Conservation (phyloP, 2,888 invertebrate genomes). For the Megaustenia siamemsis region DNA sequence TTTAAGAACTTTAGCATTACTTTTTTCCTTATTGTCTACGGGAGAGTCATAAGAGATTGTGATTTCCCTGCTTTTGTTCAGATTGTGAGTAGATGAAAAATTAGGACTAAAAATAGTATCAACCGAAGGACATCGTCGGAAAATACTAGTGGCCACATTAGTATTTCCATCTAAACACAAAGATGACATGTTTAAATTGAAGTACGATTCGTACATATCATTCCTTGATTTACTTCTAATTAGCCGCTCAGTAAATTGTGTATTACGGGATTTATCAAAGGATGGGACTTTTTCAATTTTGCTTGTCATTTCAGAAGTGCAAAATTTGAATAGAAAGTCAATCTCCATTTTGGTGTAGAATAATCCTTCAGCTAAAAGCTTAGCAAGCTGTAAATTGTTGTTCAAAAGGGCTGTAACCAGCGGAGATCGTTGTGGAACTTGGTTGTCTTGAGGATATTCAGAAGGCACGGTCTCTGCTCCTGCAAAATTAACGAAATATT, state of each 20-base stretch:
- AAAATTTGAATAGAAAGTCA: neutral
- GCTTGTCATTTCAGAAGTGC: neutral
- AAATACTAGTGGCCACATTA: neutral
- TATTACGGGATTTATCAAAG: neutral
- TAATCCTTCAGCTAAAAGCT: conserved; percentile 6
- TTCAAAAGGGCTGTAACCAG: conserved; percentile 4
- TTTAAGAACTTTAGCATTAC: neutral
- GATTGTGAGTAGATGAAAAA: neutral
- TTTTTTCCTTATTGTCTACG: neutral
- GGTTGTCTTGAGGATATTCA: neutral
- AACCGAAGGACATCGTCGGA: conserved; percentile 13
- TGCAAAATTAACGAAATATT: neutral
- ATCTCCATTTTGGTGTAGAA: conserved; percentile 34
- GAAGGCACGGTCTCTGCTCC: conserved; percentile 14
- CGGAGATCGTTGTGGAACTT: neutral
- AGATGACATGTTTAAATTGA: conserved; percentile 1
- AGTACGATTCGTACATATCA: neutral
- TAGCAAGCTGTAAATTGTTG: conserved; percentile 2
- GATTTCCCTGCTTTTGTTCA: neutral
- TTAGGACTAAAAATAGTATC: neutral
- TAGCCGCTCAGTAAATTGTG: no score
- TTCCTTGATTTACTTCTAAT: neutral
- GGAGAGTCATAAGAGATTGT: neutral
- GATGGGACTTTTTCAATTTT: neutral
- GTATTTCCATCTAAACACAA: neutral